A percentile compares a stretch with the other conserved stretches of the same genome.
Conservation (phyloP, 2,113 vertebrate genomes). For the Podiceps cristatus region DNA sequence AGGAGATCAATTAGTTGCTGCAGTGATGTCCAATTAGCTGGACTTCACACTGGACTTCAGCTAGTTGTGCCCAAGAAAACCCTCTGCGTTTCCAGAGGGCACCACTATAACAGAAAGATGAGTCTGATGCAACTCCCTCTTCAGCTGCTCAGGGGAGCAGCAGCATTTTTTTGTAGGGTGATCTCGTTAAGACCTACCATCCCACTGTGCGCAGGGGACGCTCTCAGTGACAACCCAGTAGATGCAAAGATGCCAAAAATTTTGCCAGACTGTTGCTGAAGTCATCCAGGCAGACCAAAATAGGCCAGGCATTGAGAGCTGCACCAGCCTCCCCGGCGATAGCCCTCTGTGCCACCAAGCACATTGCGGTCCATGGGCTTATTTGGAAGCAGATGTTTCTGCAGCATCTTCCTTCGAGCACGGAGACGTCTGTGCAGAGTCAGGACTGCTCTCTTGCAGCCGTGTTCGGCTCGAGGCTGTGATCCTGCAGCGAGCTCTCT, state of each 20-base stretch:
- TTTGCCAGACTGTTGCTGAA: neutral
- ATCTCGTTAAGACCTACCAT: neutral
- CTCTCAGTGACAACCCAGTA: neutral
- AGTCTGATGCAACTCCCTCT: neutral
- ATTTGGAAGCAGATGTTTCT: neutral
- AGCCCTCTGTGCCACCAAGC: neutral
- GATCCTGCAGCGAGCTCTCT: neutral
- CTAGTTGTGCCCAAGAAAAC: neutral
- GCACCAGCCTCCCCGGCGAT: rapidly evolving
- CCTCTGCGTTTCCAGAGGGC: neutral
- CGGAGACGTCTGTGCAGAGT: neutral
- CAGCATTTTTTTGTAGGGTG: neutral
- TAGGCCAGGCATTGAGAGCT: rapidly evolving
- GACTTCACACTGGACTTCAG: neutral
- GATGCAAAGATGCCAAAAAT: rapidly evolving
- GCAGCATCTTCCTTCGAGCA: neutral
- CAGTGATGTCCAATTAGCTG: neutral
- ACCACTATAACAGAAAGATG: neutral
- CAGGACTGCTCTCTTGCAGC: neutral
- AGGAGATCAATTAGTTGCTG: neutral
- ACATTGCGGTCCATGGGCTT: rapidly evolving
- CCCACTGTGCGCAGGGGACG: neutral
- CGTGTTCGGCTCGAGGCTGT: rapidly evolving
- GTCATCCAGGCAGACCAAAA: neutral
- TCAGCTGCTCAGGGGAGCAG: neutral